phyloP scores from a whole-genome alignment of 2,113 vertebrate genomes.

The Pseudopodoces humilis region DNA sequence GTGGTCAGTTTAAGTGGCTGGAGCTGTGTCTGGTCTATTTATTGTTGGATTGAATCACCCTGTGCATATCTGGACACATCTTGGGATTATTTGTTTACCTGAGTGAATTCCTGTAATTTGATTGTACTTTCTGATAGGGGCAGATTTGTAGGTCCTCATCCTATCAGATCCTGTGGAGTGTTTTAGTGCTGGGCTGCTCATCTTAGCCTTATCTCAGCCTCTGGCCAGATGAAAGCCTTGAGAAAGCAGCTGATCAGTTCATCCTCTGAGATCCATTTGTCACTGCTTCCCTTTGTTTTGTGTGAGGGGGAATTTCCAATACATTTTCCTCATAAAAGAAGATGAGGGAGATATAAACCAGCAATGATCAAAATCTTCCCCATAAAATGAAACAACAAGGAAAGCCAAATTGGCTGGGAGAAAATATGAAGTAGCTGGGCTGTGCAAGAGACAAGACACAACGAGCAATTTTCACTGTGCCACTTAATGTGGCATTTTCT shows the following conservation, averaged over 20 bases:
- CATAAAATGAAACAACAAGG: background rate
- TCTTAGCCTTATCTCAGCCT: background rate
- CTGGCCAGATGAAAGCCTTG: background rate
- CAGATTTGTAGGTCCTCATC: background rate
- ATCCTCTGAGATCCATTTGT: background rate
- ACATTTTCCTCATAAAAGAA: background rate
- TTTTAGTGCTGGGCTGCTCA: background rate
- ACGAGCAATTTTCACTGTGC: background rate
- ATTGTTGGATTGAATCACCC: background rate
- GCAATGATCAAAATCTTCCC: background rate
- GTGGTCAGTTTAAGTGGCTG: conserved; percentile 49
- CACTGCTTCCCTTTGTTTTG: background rate
- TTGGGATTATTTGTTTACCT: conserved; percentile 39
- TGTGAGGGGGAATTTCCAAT: background rate
- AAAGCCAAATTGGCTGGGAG: background rate
- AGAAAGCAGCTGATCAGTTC: background rate
- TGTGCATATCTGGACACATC: background rate
- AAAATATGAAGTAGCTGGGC: background rate
- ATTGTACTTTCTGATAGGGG: conserved; percentile 27
- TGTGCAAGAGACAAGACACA: background rate
- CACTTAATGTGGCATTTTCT: background rate
- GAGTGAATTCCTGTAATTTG: conserved; percentile 46
- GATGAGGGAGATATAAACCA: background rate
- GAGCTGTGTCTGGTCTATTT: background rate
- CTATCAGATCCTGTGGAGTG: background rate